Conservation (phyloP, 30 jellyfish, hydroid and myxozoan species). For the Aurelia aurita complex sp. Pacific region DNA sequence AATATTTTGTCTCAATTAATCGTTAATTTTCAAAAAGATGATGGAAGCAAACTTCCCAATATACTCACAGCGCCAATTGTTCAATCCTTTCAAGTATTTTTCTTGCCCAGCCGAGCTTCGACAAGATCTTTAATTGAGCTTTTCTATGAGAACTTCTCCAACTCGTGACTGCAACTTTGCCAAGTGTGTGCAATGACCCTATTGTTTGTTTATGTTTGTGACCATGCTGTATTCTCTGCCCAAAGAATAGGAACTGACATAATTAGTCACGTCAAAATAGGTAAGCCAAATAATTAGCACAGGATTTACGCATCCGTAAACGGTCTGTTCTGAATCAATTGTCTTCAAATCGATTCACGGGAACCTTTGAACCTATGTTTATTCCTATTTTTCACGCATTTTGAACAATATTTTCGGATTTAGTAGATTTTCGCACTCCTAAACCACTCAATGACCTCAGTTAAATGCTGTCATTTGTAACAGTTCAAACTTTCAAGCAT, state of each 20-base stretch:
- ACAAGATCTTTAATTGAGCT: too few species aligned
- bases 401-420: neutral
- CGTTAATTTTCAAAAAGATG: too few species aligned
- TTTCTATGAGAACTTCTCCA: too few species aligned
- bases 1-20: too few species aligned
- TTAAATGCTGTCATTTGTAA: neutral
- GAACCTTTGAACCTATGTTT: neutral
- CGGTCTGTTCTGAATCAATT: neutral
- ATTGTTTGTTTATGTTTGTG: too few species aligned
- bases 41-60: too few species aligned
- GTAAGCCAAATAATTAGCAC: constrained; percentile 4
- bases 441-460: neutral
- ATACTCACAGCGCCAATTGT: too few species aligned
- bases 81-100: too few species aligned
- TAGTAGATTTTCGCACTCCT: neutral
- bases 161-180: too few species aligned
- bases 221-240: too few species aligned
- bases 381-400: constrained; percentile 2
- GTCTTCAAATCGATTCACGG: constrained; percentile 4
- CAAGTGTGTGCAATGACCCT: too few species aligned
- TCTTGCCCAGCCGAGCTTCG: too few species aligned
- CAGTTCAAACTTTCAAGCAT: neutral
- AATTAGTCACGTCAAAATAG: constrained; percentile 22
- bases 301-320: constrained; percentile 10
- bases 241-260: neutral